phyloP scores from a whole-genome alignment of 2,888 invertebrate genomes.

The Digitonthophagus gazella region DNA sequence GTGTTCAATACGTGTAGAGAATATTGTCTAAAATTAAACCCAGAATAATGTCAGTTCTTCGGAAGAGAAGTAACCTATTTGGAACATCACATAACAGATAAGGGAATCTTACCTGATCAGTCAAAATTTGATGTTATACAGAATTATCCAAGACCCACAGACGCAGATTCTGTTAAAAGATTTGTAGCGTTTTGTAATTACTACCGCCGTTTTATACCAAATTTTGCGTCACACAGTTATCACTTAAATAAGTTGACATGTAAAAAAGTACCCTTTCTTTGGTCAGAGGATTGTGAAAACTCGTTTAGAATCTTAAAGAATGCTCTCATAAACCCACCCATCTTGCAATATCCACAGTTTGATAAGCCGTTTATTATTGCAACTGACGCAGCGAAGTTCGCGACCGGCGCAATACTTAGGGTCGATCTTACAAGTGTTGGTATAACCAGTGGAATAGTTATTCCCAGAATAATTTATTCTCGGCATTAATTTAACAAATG shows the following conservation, averaged over 20 bases:
- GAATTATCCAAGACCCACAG: neutral
- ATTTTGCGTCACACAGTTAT: neutral
- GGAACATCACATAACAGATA: neutral
- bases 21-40: slow-evolving; percentile 8
- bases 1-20: slow-evolving; percentile 9
- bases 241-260: slow-evolving; percentile 3
- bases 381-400: neutral
- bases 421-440: too few relatives aligned
- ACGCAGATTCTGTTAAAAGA: slow-evolving; percentile 1
- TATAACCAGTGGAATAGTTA: too few relatives aligned
- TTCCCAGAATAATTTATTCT: too few relatives aligned
- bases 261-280: neutral
- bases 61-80: neutral
- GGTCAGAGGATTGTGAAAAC: neutral
- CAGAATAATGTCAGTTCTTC: neutral
- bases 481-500: too few relatives aligned
- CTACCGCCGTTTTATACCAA: slow-evolving; percentile 6
- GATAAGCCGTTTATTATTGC: neutral
- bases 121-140: slow-evolving; percentile 3
- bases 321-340: neutral
- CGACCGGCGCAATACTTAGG: neutral
- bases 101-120: neutral
- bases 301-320: neutral
- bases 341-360: neutral
- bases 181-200: slow-evolving; percentile 16